Conservation (phyloP, 2,113 vertebrate species). For the Pyrgilauda ruficollis region DNA sequence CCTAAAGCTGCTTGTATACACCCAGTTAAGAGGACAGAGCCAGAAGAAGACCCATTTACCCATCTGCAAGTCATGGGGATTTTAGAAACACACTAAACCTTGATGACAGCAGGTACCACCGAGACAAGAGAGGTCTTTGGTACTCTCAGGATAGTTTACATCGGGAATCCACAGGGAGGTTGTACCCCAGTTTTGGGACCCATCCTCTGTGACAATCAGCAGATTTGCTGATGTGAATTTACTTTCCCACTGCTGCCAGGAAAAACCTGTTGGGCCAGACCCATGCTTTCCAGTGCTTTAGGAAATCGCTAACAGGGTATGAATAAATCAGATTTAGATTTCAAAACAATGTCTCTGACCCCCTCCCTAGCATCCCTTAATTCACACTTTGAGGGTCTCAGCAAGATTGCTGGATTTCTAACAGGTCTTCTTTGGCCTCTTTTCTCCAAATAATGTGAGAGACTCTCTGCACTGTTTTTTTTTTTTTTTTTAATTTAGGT, state of each 20-base stretch:
- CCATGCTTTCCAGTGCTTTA: not conserved
- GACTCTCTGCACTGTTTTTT: not conserved
- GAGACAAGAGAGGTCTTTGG: not conserved
- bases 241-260: not conserved
- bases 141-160: not conserved
- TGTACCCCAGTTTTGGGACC: not conserved
- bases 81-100: not conserved
- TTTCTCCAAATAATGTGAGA: not conserved
- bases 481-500: not conserved
- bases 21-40: not conserved
- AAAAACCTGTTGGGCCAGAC: not conserved
- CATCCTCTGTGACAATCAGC: not conserved
- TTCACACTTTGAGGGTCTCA: not conserved
- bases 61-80: not conserved
- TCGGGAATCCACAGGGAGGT: fast-evolving
- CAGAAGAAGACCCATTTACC: not conserved
- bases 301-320: not conserved
- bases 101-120: fast-evolving
- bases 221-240: not conserved
- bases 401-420: not conserved
- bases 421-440: not conserved
- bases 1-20: not conserved
- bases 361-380: not conserved
- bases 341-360: not conserved
- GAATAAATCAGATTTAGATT: not conserved